These are phyloP conservation scores for Ryuthela nishihirai DNA, from an alignment of 2,888 invertebrate genomes.

Conservation along the genomic window DNA sequence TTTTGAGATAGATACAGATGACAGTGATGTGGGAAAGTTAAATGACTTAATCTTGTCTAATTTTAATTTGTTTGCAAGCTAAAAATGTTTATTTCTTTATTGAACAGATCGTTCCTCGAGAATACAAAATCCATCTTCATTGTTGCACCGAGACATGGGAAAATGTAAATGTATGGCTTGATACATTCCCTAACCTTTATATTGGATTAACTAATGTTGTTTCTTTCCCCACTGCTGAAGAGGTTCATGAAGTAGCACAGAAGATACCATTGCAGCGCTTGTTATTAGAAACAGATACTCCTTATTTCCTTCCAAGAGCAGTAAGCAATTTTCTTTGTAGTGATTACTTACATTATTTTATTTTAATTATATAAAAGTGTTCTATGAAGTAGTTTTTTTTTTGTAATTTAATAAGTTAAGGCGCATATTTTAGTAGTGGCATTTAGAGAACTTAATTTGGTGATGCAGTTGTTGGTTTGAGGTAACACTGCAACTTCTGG, in stretches of 20 bases:
- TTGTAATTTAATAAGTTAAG: no score
- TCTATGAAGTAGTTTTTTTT: no score
- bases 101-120: slow-evolving; percentile 47
- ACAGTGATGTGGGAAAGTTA: not conserved
- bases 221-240: slow-evolving; percentile 45
- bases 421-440: no score
- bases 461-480: no score
- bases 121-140: slow-evolving; percentile 53
- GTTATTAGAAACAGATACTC: slow-evolving; percentile 55
- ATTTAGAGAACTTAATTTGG: no score
- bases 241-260: slow-evolving; percentile 48
- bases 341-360: no score
- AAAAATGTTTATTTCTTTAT: not conserved
- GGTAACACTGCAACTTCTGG: no score
- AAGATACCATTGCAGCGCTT: slow-evolving; percentile 51
- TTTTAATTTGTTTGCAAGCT: not conserved
- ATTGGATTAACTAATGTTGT: slow-evolving; percentile 53
- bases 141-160: slow-evolving; percentile 52
- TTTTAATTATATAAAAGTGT: no score
- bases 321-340: no score
- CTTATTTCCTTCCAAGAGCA: slow-evolving; percentile 52
- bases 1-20: not conserved
- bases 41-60: not conserved
- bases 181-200: slow-evolving; percentile 51
- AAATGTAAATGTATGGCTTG: slow-evolving; percentile 51